Conservation (phyloP, 2,797 vertebrate species). For the Corythornis leucogaster region DNA sequence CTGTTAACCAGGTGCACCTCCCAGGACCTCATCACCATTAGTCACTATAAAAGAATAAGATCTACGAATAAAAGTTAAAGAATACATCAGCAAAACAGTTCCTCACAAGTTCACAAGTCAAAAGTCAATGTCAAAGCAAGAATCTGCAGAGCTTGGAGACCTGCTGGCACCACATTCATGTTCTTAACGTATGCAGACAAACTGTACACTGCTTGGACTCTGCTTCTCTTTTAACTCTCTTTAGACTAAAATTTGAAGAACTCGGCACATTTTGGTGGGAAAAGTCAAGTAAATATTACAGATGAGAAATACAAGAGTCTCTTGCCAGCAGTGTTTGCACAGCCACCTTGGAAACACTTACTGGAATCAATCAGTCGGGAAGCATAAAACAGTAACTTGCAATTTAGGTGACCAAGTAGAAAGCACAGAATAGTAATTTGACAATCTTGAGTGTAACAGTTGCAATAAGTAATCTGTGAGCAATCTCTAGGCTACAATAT, state of each 20-base stretch:
- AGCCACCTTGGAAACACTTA: neutral
- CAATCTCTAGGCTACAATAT: constrained; percentile 2
- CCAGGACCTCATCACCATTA: neutral
- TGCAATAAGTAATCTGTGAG: neutral
- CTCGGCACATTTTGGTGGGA: neutral
- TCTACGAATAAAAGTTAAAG: neutral
- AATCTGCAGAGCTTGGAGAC: neutral
- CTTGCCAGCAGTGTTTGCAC: neutral
- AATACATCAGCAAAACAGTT: neutral
- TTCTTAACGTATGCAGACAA: neutral
- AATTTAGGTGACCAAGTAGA: neutral
- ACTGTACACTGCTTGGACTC: neutral
- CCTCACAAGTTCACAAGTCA: neutral
- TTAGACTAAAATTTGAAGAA: neutral
- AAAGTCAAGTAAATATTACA: constrained; percentile 7
- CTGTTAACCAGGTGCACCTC: neutral
- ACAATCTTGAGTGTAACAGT: neutral
- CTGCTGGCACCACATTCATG: fast-evolving
- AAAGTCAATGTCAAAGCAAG: neutral
- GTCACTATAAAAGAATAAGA: neutral
- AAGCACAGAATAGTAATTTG: neutral
- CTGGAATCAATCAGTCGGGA: neutral
- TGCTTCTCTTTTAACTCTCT: neutral
- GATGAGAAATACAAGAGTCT: neutral
- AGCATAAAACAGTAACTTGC: neutral